Evolutionary conservation across 2,113 vertebrate species (phyloP).

Genomic region (Leiothrix lutea): DNA sequence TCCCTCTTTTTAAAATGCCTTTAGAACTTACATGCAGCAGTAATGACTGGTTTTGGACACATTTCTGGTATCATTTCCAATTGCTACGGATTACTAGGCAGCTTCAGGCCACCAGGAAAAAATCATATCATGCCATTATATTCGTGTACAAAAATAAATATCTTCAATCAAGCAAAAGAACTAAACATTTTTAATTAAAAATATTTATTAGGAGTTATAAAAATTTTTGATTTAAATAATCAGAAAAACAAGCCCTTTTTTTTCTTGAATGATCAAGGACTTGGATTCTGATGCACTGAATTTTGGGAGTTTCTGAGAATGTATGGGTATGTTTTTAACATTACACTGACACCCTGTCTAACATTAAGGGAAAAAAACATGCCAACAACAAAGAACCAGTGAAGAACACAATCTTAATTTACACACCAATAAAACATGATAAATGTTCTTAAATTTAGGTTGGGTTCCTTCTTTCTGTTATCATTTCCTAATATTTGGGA

Average conservation of each 20-base stretch:
- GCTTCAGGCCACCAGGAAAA: neutral
- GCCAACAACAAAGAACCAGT: neutral
- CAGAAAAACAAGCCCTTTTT: neutral
- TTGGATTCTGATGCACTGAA: neutral
- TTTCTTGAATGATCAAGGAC: neutral
- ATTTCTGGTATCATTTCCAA: neutral
- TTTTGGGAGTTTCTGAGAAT: neutral
- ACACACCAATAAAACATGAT: neutral
- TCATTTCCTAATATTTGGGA: neutral
- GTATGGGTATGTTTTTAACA: neutral
- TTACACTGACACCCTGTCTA: neutral
- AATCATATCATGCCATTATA: neutral
- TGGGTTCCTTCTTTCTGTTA: neutral
- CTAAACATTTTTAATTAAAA: neutral
- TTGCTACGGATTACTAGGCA: neutral
- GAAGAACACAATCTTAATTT: neutral
- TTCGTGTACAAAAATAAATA: neutral
- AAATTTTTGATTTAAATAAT: neutral
- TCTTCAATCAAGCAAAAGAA: neutral
- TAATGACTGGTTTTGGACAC: neutral
- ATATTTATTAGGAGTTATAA: neutral
- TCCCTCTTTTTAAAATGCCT: neutral
- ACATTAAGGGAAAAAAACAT: neutral
- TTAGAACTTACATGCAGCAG: neutral
- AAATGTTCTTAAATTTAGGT: neutral